Evolutionary conservation across 2,797 vertebrate genomes (phyloP), one percentile per base, ranked within the genome.

Genomic region (Hirundo rustica): DNA sequence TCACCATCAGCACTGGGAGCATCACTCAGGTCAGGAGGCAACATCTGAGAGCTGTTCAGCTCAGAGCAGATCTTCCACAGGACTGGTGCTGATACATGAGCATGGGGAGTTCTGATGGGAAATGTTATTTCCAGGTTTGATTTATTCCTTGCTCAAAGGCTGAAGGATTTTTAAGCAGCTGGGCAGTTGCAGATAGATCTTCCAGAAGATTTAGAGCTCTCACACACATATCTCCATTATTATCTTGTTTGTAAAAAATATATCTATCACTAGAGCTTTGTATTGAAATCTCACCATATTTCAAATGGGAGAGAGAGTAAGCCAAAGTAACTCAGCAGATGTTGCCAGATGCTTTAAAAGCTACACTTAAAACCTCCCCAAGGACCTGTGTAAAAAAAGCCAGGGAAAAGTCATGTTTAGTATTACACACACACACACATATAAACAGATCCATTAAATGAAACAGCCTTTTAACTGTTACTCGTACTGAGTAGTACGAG

Each of bases 61-160:
- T 21, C 5, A 38, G 54, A 85, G 58, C 54, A 34, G 18, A 23
- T 22, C 38, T 45, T 57, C 84, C 54, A 40, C 2, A 2, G 60
- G 13, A 70, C 26, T 0, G 0, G 13, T 11, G 32, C 44, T 50
- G 53, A 57, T 19, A n/a, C 1, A 45, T 0, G 0, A 85, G 38
- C 34, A 47, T 0, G 4, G 23, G 16, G 92, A 67, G 16, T 48
- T 73, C 22, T 51, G 42, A 54, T 11, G n/a, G 16, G 48, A 73
- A 66, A 54, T 54, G 34, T 53, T 76, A 47, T 44, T 89, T 91
- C 64, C 57, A 34, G 14, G 23, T 83, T 44, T 55, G 76, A 92
- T 88, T 88, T 88, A 88, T 61, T 84, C 45, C 54, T 61, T 2
- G 0, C 29, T 75, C 38, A 84, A 47, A 88, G 38, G 45, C 1